These are phyloP conservation scores for Morus bassanus DNA, from an alignment of 2,797 vertebrate species.

Conservation along the genomic window DNA sequence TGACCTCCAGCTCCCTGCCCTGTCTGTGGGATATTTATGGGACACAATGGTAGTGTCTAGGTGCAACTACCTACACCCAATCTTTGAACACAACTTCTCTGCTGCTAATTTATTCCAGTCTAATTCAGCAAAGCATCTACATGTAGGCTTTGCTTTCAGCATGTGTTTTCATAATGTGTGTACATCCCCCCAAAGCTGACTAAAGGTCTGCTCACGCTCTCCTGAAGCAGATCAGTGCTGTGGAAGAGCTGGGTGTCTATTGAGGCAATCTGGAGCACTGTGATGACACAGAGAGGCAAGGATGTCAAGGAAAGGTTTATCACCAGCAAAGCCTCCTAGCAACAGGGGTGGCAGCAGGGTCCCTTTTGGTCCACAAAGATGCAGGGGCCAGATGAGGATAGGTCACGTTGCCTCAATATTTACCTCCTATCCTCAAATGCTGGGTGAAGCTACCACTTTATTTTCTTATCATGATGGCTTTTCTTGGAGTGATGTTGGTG, in stretches of 20 bases:
- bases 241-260: accelerated
- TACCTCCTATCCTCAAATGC: background rate
- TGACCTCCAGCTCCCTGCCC: background rate
- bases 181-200: background rate
- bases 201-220: background rate
- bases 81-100: background rate
- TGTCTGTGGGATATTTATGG: background rate
- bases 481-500: background rate
- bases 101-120: background rate
- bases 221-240: background rate
- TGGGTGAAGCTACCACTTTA: background rate
- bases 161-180: accelerated
- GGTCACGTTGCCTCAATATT: background rate
- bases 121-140: background rate
- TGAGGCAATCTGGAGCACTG: background rate
- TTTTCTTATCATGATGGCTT: background rate
- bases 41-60: background rate
- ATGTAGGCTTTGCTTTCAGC: accelerated
- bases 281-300: background rate
- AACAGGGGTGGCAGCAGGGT: background rate
- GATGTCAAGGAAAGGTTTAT: background rate
- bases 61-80: background rate
- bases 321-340: background rate
- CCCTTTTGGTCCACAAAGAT: background rate
- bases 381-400: background rate